Conservation (phyloP, 2,113 vertebrate genomes). For the Toxostoma redivivum region DNA sequence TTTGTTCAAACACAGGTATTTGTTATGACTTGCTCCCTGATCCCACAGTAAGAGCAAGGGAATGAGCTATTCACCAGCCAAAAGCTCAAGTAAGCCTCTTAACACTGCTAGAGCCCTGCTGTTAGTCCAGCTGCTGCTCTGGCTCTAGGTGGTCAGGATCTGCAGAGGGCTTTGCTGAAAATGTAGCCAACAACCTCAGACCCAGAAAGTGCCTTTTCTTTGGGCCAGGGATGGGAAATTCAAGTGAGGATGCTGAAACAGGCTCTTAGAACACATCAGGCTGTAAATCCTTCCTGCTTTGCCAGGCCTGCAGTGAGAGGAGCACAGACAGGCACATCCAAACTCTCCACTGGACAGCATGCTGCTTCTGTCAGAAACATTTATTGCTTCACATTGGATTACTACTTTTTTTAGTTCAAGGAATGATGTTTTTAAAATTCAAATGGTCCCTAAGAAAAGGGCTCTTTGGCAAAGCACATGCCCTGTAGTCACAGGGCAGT, state of each 20-base stretch:
- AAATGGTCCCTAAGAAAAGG: not conserved
- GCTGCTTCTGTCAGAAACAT: not conserved
- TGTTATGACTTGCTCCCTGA: not conserved
- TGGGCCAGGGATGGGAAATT: not conserved
- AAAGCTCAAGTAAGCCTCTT: not conserved
- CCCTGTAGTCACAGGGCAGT: not conserved
- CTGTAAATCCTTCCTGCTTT: not conserved
- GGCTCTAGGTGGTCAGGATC: not conserved
- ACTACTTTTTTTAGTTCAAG: not conserved
- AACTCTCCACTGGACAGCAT: rapidly evolving
- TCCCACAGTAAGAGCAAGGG: not conserved
- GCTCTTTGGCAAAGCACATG: not conserved
- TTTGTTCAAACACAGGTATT: not conserved
- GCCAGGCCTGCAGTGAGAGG: not conserved
- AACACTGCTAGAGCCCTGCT: not conserved
- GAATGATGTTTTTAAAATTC: not conserved
- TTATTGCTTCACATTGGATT: not conserved
- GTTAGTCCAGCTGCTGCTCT: not conserved
- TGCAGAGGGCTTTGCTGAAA: not conserved
- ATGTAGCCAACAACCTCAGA: not conserved
- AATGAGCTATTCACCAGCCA: not conserved
- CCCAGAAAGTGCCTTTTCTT: not conserved
- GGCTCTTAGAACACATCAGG: not conserved
- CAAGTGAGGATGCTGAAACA: not conserved
- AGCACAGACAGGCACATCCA: not conserved